These are phyloP conservation scores for Parazoanthus darwini DNA, from an alignment of 92 coral and sea anemone species.

Conservation along the genomic window DNA sequence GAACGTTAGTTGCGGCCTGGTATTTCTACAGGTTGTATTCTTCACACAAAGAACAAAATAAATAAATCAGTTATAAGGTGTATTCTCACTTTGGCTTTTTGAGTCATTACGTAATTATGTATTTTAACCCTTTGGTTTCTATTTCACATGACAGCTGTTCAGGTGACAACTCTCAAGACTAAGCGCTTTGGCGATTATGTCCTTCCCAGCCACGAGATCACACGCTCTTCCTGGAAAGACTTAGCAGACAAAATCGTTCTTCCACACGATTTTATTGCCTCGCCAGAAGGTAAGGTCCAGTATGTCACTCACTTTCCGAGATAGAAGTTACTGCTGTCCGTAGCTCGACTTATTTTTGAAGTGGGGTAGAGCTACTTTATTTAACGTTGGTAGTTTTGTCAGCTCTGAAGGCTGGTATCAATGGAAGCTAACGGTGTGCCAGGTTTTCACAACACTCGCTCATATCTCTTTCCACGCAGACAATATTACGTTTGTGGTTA, in stretches of 20 bases:
- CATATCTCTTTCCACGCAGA: neutral
- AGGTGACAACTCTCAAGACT: neutral
- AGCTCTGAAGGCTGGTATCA: no score
- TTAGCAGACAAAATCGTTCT: neutral
- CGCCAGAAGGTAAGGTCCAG: neutral
- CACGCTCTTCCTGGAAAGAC: neutral
- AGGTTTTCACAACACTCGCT: neutral
- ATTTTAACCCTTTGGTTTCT: neutral
- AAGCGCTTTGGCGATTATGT: slow-evolving; percentile 14
- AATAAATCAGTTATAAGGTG: no score
- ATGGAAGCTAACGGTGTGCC: neutral
- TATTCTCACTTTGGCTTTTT: neutral
- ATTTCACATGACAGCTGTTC: neutral
- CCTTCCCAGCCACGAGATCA: neutral
- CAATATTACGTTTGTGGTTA: slow-evolving; percentile 30
- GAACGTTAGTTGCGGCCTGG: no score
- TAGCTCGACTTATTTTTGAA: no score
- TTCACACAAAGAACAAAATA: no score
- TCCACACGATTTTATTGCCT: neutral
- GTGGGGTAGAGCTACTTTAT: no score
- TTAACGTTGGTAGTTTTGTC: no score
- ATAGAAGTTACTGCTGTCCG: no score
- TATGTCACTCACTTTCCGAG: neutral
- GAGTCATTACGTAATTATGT: neutral
- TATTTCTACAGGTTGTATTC: no score